These are phyloP conservation scores for Parapristionchus giblindavisi DNA, from an alignment of 2,888 invertebrate genomes.

Conservation along the genomic window DNA sequence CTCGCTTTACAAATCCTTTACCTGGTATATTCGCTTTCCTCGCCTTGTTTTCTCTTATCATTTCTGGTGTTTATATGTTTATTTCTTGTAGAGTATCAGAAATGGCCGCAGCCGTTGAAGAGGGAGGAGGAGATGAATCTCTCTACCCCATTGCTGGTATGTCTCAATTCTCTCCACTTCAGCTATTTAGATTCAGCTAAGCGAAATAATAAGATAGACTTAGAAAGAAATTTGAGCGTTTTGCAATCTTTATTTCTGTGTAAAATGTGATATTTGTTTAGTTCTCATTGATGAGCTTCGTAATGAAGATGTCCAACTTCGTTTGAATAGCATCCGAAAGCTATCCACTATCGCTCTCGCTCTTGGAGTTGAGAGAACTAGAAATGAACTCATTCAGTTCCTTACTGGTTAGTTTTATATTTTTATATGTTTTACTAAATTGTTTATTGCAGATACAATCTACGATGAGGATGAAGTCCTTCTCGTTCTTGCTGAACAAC, in stretches of 20 bases:
- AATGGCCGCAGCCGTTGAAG: constrained; percentile 31
- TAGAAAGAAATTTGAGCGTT: too few species aligned
- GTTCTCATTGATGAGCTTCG: constrained; percentile 98
- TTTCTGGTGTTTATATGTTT: background rate
- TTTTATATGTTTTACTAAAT: constrained; percentile 11
- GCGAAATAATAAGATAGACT: too few species aligned
- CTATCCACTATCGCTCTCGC: constrained; percentile 98
- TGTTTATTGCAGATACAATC: constrained; percentile 81
- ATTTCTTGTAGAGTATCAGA: background rate
- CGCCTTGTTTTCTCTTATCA: background rate
- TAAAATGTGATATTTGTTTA: background rate
- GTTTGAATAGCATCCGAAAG: constrained; percentile 78
- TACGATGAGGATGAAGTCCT: constrained; percentile 99
- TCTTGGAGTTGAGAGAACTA: constrained; percentile 92
- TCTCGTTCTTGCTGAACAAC: constrained; percentile 94
- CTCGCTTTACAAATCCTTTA: too few species aligned
- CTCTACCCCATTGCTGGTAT: constrained; percentile 90
- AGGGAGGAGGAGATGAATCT: constrained; percentile 80
- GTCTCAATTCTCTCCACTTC: background rate
- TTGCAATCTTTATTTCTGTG: background rate
- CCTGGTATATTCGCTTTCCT: too few species aligned
- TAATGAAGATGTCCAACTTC: constrained; percentile 92
- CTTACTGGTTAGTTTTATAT: constrained; percentile 71
- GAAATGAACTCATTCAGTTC: constrained; percentile 96
- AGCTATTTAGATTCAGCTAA: background rate